A percentile compares a stretch with the other conserved stretches of the same genome.
Evolutionary conservation across 2,113 vertebrate genomes (phyloP).

Genomic region (Elaphurus davidianus): DNA sequence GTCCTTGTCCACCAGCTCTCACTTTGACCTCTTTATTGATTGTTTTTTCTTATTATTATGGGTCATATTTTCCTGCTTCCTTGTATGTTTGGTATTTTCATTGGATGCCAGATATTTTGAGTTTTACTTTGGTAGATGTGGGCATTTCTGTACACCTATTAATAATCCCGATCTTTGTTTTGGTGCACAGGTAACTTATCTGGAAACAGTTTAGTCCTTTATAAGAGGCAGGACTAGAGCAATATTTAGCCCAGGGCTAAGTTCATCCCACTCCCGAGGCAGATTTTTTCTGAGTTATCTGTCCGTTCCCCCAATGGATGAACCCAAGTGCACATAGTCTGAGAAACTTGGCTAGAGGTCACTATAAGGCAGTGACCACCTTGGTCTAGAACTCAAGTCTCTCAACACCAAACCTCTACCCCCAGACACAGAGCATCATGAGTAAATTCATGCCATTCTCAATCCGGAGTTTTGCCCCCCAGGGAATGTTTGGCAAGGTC

Average conservation of each 20-base stretch:
- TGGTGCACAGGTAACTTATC: too few relatives aligned
- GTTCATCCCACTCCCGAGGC: not conserved
- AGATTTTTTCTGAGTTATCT: not conserved
- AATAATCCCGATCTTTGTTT: not conserved
- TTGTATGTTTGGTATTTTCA: not conserved
- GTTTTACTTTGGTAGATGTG: rapidly evolving
- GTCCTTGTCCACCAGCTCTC: not conserved
- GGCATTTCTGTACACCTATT: rapidly evolving
- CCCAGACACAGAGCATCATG: not conserved
- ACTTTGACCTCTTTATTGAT: not conserved
- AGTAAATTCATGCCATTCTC: not conserved
- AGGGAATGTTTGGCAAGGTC: not conserved
- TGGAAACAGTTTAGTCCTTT: not conserved
- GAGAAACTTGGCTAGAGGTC: not conserved
- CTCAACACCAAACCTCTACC: rapidly evolving
- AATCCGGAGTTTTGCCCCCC: not conserved
- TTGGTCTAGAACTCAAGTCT: not conserved
- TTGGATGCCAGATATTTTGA: not conserved
- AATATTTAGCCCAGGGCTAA: not conserved
- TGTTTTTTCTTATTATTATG: not conserved
- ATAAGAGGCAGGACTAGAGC: not conserved
- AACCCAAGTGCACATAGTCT: rapidly evolving
- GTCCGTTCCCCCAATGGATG: not conserved
- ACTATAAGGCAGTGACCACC: rapidly evolving
- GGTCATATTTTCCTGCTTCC: not conserved